Conservation (phyloP, 2,888 invertebrate species). For the Zygaena filipendulae region DNA sequence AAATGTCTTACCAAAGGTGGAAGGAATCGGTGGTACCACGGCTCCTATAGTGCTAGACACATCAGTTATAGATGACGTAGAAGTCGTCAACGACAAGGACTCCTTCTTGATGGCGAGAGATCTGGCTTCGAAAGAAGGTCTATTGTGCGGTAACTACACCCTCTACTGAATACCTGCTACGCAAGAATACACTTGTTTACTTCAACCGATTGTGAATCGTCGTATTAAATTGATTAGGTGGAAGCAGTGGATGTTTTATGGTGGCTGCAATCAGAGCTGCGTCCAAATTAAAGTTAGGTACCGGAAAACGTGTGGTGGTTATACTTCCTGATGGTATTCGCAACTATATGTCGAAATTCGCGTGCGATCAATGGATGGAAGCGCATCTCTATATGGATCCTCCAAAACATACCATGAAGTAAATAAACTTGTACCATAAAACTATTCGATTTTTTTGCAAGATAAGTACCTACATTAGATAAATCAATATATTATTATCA, state of each 20-base stretch:
- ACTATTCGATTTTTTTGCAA: too few relatives aligned
- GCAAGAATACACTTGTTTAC: neutral
- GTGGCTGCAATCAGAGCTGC: slow-evolving; percentile 74
- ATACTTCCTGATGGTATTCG: slow-evolving; percentile 91
- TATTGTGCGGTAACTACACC: slow-evolving; percentile 83
- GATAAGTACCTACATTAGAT: too few relatives aligned
- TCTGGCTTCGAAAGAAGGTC: slow-evolving; percentile 87
- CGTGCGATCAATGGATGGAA: slow-evolving; percentile 92
- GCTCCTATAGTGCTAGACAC: slow-evolving; percentile 87
- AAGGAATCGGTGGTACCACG: slow-evolving; percentile 93
- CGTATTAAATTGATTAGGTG: too few relatives aligned
- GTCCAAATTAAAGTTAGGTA: slow-evolving; percentile 74
- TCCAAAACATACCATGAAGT: slow-evolving; percentile 24
- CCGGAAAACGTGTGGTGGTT: slow-evolving; percentile 79
- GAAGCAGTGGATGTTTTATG: slow-evolving; percentile 86
- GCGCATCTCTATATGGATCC: slow-evolving; percentile 68
- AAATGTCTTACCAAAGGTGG: too few relatives aligned
- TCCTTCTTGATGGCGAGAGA: slow-evolving; percentile 84
- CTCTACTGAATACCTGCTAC: too few relatives aligned
- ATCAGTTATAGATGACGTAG: slow-evolving; percentile 81
- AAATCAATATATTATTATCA: too few relatives aligned
- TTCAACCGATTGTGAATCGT: too few relatives aligned
- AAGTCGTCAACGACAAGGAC: slow-evolving; percentile 81
- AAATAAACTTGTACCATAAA: too few relatives aligned
- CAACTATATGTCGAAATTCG: slow-evolving; percentile 95